Evolutionary conservation across 2,888 invertebrate genomes (phyloP).

Genomic region (Hypena proboscidalis): DNA sequence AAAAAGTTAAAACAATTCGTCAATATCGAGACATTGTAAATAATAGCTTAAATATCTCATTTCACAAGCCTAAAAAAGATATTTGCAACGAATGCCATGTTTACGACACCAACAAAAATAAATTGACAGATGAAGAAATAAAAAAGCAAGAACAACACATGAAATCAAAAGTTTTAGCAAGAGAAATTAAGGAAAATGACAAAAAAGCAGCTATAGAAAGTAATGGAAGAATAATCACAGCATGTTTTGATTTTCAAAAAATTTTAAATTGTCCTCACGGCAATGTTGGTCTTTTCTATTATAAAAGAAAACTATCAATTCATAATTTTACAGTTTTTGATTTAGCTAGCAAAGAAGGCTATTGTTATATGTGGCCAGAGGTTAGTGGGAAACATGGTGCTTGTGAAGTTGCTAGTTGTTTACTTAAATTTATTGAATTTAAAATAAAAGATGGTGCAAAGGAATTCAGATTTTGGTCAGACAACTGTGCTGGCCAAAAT

Average conservation of each 20-base stretch:
- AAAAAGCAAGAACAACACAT: not conserved
- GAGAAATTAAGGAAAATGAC: too few relatives aligned
- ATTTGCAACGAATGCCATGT: not conserved
- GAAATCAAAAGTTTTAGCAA: too few relatives aligned
- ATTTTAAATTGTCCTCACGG: too few relatives aligned
- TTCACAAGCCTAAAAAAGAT: not conserved
- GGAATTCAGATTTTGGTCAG: too few relatives aligned
- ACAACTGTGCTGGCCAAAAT: too few relatives aligned
- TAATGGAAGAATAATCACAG: too few relatives aligned
- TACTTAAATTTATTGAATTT: not conserved
- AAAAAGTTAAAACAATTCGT: conserved; percentile 1
- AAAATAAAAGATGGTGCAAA: not conserved
- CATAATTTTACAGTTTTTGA: conserved; percentile 3
- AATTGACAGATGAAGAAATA: not conserved
- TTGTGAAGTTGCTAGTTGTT: conserved; percentile 3
- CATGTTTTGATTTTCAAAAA: too few relatives aligned
- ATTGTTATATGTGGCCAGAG: conserved; percentile 3
- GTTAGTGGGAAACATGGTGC: conserved; percentile 5
- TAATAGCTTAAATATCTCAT: not conserved
- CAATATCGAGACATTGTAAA: conserved; percentile 6
- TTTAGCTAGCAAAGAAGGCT: not conserved
- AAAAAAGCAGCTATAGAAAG: too few relatives aligned
- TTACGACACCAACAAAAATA: not conserved
- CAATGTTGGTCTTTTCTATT: too few relatives aligned
- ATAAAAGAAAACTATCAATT: too few relatives aligned